Conservation (phyloP, 1,140 invertebrate species). For the Drosophila trapezifrons region DNA sequence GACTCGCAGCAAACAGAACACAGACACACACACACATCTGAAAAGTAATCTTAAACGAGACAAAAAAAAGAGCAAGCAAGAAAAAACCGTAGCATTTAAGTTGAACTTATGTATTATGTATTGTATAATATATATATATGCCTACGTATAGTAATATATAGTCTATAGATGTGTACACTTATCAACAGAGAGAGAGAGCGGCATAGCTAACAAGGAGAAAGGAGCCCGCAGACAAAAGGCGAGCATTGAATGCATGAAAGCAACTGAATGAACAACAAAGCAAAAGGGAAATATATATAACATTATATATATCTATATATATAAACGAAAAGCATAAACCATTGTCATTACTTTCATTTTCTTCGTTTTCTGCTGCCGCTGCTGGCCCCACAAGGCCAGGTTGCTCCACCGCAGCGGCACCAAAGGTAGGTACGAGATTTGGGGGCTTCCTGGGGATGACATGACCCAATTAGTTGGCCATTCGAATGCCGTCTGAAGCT, state of each 20-base stretch:
- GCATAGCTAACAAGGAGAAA: slow-evolving; percentile 41
- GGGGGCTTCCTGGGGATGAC: slow-evolving; percentile 32
- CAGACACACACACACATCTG: slow-evolving; percentile 16
- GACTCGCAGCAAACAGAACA: slow-evolving; percentile 47
- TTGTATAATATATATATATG: slow-evolving; percentile 61
- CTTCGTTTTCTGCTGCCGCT: background rate
- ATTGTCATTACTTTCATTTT: slow-evolving; percentile 66
- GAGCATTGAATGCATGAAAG: slow-evolving; percentile 72
- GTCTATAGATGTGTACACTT: slow-evolving; percentile 76
- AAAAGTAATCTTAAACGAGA: slow-evolving; percentile 30
- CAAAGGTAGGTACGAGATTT: slow-evolving; percentile 3
- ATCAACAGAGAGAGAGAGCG: slow-evolving; percentile 48
- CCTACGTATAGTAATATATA: slow-evolving; percentile 62
- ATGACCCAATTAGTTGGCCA: slow-evolving; percentile 68
- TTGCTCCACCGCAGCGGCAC: slow-evolving; percentile 1
- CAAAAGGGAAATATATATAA: slow-evolving; percentile 65
- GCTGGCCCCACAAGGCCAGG: slow-evolving; percentile 35
- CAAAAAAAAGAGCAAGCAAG: slow-evolving; percentile 35
- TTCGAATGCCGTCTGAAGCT: slow-evolving; percentile 40
- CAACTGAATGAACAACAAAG: slow-evolving; percentile 69
- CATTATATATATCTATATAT: slow-evolving; percentile 72
- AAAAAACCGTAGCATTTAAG: slow-evolving; percentile 68
- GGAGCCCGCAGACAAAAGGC: slow-evolving; percentile 61
- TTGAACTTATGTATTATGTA: slow-evolving; percentile 71
- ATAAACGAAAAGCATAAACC: slow-evolving; percentile 63